Evolutionary conservation across 2,113 vertebrate species (phyloP).

Genomic region (Andinoacara biseriatus): DNA sequence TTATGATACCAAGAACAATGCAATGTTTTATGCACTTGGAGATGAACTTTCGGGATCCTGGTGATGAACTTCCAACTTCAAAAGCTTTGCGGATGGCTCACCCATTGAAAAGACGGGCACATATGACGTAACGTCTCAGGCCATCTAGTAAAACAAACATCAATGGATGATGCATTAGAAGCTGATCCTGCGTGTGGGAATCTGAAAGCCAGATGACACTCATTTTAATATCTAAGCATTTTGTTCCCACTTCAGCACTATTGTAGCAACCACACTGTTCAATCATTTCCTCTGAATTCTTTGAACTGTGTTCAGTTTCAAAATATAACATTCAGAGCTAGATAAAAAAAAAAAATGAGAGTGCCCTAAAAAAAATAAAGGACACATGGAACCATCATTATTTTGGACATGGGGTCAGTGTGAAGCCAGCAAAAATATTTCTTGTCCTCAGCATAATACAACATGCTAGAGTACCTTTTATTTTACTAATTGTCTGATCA

Average conservation of each 20-base stretch:
- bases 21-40: conserved; percentile 41
- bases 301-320: neutral
- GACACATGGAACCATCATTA: neutral
- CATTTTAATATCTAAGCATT: conserved; percentile 36
- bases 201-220: conserved; percentile 57
- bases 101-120: conserved; percentile 39
- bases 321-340: neutral
- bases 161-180: conserved; percentile 41
- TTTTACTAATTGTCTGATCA: too few species aligned
- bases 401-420: neutral
- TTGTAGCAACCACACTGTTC: conserved; percentile 1
- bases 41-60: conserved; percentile 46
- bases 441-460: too few species aligned
- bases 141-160: conserved; percentile 63
- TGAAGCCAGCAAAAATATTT: neutral
- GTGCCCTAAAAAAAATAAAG: neutral
- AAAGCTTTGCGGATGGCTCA: conserved; percentile 35
- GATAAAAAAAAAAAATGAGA: neutral
- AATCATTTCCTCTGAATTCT: neutral
- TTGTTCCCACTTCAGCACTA: conserved; percentile 28
- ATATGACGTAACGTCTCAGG: conserved; percentile 55
- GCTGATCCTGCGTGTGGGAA: conserved; percentile 18
- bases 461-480: too few species aligned
- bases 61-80: conserved; percentile 62
- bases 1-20: conserved; percentile 24